Evolutionary conservation across 2,888 invertebrate species (phyloP), one percentile per base, ranked within the genome.

Genomic region (Nomada goodeniana): DNA sequence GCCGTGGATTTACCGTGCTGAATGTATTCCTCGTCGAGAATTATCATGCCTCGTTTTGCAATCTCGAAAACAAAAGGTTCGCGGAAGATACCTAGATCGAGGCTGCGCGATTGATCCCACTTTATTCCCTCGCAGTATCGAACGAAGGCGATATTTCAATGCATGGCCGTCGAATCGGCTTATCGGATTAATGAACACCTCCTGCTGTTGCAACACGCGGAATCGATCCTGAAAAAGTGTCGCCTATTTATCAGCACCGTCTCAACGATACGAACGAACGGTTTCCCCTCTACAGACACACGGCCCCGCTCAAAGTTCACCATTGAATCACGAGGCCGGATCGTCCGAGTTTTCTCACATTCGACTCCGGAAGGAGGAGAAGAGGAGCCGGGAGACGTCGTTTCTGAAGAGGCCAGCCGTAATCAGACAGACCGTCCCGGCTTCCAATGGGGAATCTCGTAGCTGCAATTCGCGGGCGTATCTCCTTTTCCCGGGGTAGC

Each of bases 71-170:
- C 36, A 36, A 29, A 65, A 23, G 44, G 18, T 1, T 57, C 5
- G 23, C 13, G 42, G 18, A 44, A 57, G 68, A 26, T 26, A 42
- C 44, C 20, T 60, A 53, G 44, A 23, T 15, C 26, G 13, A 23
- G 29, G 67, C 29, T 52, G 53, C 61, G 53, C 67, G 64, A 76
- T 80, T 60, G 36, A 77, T 80, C 61, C 78, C 60, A 71, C 65
- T 80, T 78, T 77, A 71, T 55, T 50, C 70, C 42, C 18, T 44
- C 63, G 20, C 42, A 47, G 50, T 18, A 70, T 71, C 42, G 71
- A 67, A n/a, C 44, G 69, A 60, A 55, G 59, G 63, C 36, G 60
- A 80, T 80, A 80, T 80, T 79, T 72, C 79, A 73, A 63, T 80
- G 63, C 73, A 68, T 73, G 68, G 23, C 80, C 26, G 55, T 50